Conservation (phyloP, 1,140 invertebrate species). For the Drosophila bocqueti region DNA sequence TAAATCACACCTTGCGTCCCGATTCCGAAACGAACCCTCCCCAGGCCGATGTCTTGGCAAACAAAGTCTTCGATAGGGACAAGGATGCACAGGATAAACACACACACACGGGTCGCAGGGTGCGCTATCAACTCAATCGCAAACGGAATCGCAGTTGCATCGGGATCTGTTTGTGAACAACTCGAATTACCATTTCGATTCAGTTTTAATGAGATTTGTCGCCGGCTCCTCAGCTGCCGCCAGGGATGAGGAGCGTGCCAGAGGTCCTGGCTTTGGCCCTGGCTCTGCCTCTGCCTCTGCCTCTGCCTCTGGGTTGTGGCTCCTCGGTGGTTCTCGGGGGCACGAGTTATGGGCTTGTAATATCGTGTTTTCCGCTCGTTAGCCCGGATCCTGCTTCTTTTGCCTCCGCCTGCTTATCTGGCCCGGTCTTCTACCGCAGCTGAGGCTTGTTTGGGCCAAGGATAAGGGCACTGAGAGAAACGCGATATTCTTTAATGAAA, state of each 20-base stretch:
- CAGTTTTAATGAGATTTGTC: conserved; percentile 82
- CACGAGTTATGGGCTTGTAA: conserved; percentile 75
- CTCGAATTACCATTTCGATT: conserved; percentile 83
- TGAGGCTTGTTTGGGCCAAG: conserved; percentile 35
- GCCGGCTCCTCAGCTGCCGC: conserved; percentile 53
- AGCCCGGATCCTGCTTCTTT: conserved; percentile 36
- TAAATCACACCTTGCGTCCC: conserved; percentile 56
- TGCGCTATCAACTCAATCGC: conserved; percentile 74
- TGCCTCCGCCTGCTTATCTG: conserved; percentile 2
- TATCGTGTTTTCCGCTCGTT: conserved; percentile 77
- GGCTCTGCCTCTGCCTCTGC: background rate
- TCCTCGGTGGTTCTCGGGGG: conserved; percentile 26
- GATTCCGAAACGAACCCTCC: background rate
- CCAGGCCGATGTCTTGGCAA: conserved; percentile 66
- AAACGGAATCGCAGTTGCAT: conserved; percentile 63
- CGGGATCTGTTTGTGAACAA: conserved; percentile 75
- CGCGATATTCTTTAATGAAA: too few species aligned
- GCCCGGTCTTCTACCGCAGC: conserved; percentile 23
- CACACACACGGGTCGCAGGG: conserved; percentile 21
- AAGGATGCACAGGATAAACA: conserved; percentile 27
- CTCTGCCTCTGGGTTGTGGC: background rate
- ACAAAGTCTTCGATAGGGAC: conserved; percentile 60
- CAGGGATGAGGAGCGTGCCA: conserved; percentile 43
- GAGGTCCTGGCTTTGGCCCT: conserved; percentile 20
- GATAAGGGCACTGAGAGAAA: conserved; percentile 19